A percentile compares a stretch with the other conserved stretches of the same genome.
Evolutionary conservation across 2,113 vertebrate species (phyloP).

Genomic region (Macrotus californicus): DNA sequence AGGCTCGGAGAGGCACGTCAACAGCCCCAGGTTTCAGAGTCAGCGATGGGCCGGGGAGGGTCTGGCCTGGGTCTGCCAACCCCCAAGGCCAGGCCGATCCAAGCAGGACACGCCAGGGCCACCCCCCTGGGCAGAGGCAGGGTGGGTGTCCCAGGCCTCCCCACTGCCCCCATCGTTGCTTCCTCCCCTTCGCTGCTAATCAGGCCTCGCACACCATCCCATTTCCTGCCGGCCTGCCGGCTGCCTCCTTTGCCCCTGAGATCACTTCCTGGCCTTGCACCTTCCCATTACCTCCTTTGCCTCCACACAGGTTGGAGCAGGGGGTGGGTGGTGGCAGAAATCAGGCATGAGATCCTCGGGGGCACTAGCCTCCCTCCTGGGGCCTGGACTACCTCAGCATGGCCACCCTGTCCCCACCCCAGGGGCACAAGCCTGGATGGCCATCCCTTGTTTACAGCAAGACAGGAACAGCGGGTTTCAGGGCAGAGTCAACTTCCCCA

Average conservation of each 20-base stretch:
- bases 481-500: neutral
- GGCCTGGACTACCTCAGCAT: neutral
- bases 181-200: constrained; percentile 38
- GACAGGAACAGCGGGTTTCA: neutral
- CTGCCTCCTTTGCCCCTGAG: neutral
- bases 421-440: fast-evolving
- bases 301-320: neutral
- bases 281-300: neutral
- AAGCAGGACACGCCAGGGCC: neutral
- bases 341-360: neutral
- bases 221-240: constrained; percentile 6
- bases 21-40: neutral
- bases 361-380: neutral
- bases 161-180: neutral
- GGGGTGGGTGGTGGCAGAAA: neutral
- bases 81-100: neutral
- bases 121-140: neutral
- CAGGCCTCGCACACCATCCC: neutral
- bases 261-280: constrained; percentile 26
- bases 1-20: neutral
- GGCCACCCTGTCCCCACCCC: no score
- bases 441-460: neutral
- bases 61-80: neutral
- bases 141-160: neutral
- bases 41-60: neutral